These are phyloP conservation scores for Poecilia latipinna DNA, from an alignment of 2,113 vertebrate species.

Conservation along the genomic window DNA sequence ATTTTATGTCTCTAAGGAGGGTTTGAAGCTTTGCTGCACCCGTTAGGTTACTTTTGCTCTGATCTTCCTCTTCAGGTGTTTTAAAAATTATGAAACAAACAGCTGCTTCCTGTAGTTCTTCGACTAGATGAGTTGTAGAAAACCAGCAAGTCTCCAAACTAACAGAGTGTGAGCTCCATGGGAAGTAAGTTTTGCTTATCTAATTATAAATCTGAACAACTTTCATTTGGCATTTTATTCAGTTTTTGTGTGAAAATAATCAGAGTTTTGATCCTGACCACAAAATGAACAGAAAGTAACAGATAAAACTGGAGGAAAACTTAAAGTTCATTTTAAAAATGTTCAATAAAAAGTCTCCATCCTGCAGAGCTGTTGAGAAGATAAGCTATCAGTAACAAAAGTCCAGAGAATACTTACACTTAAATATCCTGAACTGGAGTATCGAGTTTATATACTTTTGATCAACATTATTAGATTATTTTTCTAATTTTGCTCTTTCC, in stretches of 20 bases:
- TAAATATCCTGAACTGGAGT: no score
- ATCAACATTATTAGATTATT: no score
- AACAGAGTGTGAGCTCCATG: background rate
- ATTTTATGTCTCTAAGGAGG: background rate
- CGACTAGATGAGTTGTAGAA: background rate
- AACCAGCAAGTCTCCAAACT: background rate
- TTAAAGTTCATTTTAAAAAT: background rate
- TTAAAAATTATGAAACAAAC: background rate
- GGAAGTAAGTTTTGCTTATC: background rate
- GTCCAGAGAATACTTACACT: no score
- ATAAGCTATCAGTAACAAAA: no score
- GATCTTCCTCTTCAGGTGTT: background rate
- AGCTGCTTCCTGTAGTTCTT: background rate
- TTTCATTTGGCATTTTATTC: background rate
- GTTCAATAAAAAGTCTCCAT: no score
- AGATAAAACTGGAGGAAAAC: background rate
- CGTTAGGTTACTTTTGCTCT: background rate
- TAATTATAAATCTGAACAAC: background rate
- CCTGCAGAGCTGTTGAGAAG: no score
- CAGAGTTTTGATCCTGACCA: background rate
- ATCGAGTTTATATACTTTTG: no score
- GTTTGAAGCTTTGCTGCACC: background rate
- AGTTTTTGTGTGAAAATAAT: background rate
- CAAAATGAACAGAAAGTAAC: background rate
- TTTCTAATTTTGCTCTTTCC: no score